Percentiles rank a stretch among this genome's conserved stretches.
phyloP scores from a whole-genome alignment of 2,797 vertebrate species.

The Lithobates sylvaticus region DNA sequence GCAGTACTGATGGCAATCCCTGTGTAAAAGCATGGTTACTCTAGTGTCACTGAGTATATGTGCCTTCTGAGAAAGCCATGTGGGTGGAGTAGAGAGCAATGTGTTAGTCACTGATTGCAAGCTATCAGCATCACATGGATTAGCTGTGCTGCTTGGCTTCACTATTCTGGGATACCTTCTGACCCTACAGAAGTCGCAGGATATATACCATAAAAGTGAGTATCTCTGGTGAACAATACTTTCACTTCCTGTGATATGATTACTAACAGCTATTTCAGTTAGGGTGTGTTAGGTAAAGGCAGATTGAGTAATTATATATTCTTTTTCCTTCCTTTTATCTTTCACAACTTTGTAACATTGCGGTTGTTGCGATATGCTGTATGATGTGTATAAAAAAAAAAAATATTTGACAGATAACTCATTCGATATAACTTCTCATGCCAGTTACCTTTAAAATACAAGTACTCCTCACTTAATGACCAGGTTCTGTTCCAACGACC shows the following conservation, averaged over 20 bases:
- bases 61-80: not conserved
- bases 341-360: slow-evolving; percentile 23
- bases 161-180: slow-evolving; percentile 7
- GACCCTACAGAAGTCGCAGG: not conserved
- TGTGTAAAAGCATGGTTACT: not conserved
- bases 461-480: too few relatives aligned
- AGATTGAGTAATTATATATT: not conserved
- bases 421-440: too few relatives aligned
- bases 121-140: not conserved
- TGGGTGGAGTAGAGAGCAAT: slow-evolving; percentile 21
- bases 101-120: slow-evolving; percentile 17
- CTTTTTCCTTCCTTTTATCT: not conserved
- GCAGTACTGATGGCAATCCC: not conserved
- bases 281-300: not conserved
- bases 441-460: too few relatives aligned
- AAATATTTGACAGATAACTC: too few relatives aligned
- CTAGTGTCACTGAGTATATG: not conserved
- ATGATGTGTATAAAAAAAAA: too few relatives aligned
- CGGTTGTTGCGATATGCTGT: too few relatives aligned
- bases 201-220: slow-evolving; percentile 6
- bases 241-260: slow-evolving; percentile 17
- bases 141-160: not conserved
- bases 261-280: slow-evolving; percentile 31
- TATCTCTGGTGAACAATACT: not conserved
- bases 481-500: too few relatives aligned